These are phyloP conservation scores for Agriopis marginaria DNA, from an alignment of 2,888 invertebrate species.

Conservation along the genomic window DNA sequence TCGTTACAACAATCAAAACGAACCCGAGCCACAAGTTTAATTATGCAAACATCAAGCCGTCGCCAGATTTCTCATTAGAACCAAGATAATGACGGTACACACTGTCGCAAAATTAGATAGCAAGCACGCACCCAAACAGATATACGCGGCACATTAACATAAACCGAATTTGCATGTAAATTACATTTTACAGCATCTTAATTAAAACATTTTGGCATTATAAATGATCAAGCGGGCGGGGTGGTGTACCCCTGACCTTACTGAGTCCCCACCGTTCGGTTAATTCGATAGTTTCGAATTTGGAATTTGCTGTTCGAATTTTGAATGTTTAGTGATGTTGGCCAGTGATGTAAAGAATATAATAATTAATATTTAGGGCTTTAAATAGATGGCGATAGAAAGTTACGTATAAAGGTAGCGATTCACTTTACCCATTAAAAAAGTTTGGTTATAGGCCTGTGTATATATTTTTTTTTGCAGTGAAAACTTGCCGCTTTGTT, in stretches of 20 bases:
- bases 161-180: slow-evolving; percentile 88
- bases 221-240: slow-evolving; percentile 84
- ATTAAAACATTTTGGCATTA: slow-evolving; percentile 88
- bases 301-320: slow-evolving; percentile 43
- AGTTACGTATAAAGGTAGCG: too few species aligned
- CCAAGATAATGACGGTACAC: slow-evolving; percentile 86
- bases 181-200: slow-evolving; percentile 88
- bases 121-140: slow-evolving; percentile 86
- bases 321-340: slow-evolving; percentile 20
- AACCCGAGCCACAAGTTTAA: slow-evolving; percentile 82
- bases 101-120: slow-evolving; percentile 87
- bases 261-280: slow-evolving; percentile 59
- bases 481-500: too few species aligned
- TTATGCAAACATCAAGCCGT: slow-evolving; percentile 86
- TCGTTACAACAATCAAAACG: slow-evolving; percentile 83
- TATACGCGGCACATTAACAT: slow-evolving; percentile 87
- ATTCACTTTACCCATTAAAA: too few species aligned
- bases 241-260: slow-evolving; percentile 77
- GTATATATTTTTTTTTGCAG: too few species aligned
- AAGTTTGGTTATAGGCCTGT: too few species aligned
- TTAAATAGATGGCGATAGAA: not conserved
- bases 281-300: slow-evolving; percentile 76
- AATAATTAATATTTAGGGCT: not conserved
- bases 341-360: not conserved
- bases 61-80: slow-evolving; percentile 87